phyloP scores from a whole-genome alignment of 2,888 invertebrate species.

The Argynnis bischoffii region DNA sequence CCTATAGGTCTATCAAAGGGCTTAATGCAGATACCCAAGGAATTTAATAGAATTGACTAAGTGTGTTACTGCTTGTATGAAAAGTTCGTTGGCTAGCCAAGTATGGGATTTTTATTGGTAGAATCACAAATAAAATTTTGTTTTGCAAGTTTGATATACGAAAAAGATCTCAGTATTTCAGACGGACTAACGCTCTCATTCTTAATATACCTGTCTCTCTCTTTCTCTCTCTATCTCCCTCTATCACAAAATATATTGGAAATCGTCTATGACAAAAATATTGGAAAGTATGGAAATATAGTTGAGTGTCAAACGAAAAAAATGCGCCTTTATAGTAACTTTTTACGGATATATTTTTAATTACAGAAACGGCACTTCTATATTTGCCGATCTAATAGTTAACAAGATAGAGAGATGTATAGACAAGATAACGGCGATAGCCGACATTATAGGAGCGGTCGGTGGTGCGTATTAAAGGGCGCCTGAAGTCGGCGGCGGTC shows the following conservation, averaged over 20 bases:
- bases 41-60: too few species aligned
- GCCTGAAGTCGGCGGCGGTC: not conserved
- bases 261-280: not conserved
- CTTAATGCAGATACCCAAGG: not conserved
- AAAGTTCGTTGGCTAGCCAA: too few species aligned
- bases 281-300: not conserved
- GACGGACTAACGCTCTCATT: too few species aligned
- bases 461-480: not conserved
- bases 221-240: too few species aligned
- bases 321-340: not conserved
- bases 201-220: too few species aligned
- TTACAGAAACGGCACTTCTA: slow-evolving; percentile 18
- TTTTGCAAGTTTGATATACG: too few species aligned
- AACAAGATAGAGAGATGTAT: slow-evolving; percentile 34
- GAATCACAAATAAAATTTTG: too few species aligned
- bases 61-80: not conserved
- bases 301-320: not conserved
- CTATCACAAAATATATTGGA: too few species aligned
- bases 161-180: too few species aligned
- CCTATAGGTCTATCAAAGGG: not conserved
- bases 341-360: not conserved
- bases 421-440: slow-evolving; percentile 35
- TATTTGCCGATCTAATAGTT: slow-evolving; percentile 23
- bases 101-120: too few species aligned
- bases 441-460: slow-evolving; percentile 13